These are phyloP conservation scores for Aspidapion aeneum DNA, from an alignment of 2,888 invertebrate genomes.

Conservation along the genomic window DNA sequence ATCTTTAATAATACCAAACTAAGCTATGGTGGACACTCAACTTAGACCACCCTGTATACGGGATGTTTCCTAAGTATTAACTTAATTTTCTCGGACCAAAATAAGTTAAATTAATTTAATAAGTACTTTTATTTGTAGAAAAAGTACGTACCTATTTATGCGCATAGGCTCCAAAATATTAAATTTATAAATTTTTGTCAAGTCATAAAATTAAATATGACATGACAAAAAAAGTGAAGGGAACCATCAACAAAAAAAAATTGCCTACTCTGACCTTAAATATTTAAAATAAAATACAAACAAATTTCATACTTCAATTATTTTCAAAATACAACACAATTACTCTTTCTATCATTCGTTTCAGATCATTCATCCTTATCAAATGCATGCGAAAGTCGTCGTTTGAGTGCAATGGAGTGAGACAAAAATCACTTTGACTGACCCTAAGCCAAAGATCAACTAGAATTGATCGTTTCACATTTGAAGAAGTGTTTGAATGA, in stretches of 20 bases:
- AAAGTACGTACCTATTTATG: too few species aligned
- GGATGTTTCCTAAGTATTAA: too few species aligned
- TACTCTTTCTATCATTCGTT: background rate
- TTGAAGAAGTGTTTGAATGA: background rate
- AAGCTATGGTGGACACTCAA: too few species aligned
- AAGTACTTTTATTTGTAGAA: too few species aligned
- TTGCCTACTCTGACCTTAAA: background rate
- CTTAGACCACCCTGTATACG: too few species aligned
- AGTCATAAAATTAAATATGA: background rate
- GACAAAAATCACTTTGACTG: background rate
- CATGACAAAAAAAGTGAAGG: background rate
- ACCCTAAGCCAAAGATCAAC: background rate
- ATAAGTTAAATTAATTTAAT: too few species aligned
- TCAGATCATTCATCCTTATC: background rate
- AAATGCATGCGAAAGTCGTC: background rate
- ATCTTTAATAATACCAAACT: too few species aligned
- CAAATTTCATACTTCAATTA: background rate
- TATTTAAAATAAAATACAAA: background rate
- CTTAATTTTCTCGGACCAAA: too few species aligned
- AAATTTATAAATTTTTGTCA: too few species aligned
- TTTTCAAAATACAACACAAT: background rate
- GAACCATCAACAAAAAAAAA: background rate
- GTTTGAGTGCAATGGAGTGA: background rate
- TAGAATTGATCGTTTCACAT: background rate
- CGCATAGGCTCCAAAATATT: too few species aligned